Evolutionary conservation across 2,888 invertebrate genomes (phyloP).

Genomic region (Melinopterus prodromus): DNA sequence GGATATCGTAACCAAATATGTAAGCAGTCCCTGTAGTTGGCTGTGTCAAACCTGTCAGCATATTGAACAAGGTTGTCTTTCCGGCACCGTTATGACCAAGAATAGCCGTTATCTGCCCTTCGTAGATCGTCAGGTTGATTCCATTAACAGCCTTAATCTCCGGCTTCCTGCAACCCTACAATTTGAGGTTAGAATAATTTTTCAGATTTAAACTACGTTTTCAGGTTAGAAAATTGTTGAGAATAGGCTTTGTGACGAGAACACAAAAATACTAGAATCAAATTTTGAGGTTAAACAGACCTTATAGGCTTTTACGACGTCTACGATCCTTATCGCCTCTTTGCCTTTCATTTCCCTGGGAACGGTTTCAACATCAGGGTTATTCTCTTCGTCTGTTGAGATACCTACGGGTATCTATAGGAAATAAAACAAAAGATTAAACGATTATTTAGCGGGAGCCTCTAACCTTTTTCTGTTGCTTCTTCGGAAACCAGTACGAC

Average conservation of each 20-base stretch:
- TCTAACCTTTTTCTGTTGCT: constrained; percentile 59
- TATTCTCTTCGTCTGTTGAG: constrained; percentile 62
- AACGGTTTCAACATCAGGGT: constrained; percentile 78
- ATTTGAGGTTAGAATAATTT: constrained; percentile 12
- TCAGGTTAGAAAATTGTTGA: background rate
- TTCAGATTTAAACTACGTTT: background rate
- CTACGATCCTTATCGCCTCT: constrained; percentile 78
- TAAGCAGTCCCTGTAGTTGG: constrained; percentile 78
- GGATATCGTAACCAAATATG: constrained; percentile 78
- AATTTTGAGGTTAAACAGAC: constrained; percentile 44
- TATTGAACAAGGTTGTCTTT: constrained; percentile 86
- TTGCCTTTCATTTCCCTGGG: constrained; percentile 75
- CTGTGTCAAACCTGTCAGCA: constrained; percentile 81
- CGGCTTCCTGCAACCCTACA: constrained; percentile 70
- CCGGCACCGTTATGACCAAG: constrained; percentile 89
- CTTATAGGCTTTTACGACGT: constrained; percentile 76
- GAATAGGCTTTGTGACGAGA: background rate
- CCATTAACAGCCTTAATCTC: constrained; percentile 79
- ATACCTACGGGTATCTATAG: constrained; percentile 39
- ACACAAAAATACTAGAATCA: background rate
- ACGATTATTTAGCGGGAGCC: background rate
- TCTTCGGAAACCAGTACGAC: constrained; percentile 73
- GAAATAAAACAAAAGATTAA: background rate
- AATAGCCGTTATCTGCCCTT: constrained; percentile 86
- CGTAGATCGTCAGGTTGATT: constrained; percentile 83